These are phyloP conservation scores for Drosophila anomelani DNA, from an alignment of 2,888 invertebrate species.

Conservation along the genomic window DNA sequence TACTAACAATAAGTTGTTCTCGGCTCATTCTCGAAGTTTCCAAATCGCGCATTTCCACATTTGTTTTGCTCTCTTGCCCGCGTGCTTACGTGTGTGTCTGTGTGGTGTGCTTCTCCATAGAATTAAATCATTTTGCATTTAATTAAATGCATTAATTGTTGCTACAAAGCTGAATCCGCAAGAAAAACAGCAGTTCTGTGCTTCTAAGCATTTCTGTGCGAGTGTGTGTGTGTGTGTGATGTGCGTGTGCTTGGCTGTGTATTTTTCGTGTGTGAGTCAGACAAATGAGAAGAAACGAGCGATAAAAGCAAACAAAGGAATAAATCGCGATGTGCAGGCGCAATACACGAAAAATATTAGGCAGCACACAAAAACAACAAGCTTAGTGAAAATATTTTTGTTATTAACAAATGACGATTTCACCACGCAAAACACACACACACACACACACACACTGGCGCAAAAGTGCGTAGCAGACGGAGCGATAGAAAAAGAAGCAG, in stretches of 20 bases:
- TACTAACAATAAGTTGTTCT: conserved; percentile 22
- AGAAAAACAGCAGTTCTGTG: conserved; percentile 29
- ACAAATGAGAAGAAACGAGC: conserved; percentile 61
- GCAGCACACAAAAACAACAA: conserved; percentile 44
- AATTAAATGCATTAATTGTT: conserved; percentile 70
- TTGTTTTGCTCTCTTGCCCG: conserved; percentile 16
- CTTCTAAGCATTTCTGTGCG: conserved; percentile 8
- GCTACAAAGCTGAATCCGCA: conserved; percentile 17
- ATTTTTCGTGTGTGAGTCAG: conserved; percentile 62
- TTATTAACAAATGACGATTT: conserved; percentile 60
- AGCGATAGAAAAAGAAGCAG: neutral
- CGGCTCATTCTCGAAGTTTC: conserved; percentile 46
- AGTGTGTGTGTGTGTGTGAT: conserved; percentile 10
- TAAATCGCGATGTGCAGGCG: conserved; percentile 54
- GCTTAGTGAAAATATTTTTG: conserved; percentile 40
- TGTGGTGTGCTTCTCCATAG: conserved; percentile 54
- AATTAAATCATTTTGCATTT: conserved; percentile 70
- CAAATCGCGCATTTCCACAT: conserved; percentile 8
- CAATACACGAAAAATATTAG: conserved; percentile 51
- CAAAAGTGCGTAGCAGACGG: conserved; percentile 19
- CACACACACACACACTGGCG: conserved; percentile 7
- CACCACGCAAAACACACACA: conserved; percentile 53
- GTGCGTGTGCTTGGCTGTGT: conserved; percentile 18
- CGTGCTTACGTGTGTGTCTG: conserved; percentile 2
- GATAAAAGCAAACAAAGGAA: conserved; percentile 75